A percentile compares a stretch with the other conserved stretches of the same genome.
Conservation (phyloP, 2,113 vertebrate species). For the Tricholaema leucomelas region DNA sequence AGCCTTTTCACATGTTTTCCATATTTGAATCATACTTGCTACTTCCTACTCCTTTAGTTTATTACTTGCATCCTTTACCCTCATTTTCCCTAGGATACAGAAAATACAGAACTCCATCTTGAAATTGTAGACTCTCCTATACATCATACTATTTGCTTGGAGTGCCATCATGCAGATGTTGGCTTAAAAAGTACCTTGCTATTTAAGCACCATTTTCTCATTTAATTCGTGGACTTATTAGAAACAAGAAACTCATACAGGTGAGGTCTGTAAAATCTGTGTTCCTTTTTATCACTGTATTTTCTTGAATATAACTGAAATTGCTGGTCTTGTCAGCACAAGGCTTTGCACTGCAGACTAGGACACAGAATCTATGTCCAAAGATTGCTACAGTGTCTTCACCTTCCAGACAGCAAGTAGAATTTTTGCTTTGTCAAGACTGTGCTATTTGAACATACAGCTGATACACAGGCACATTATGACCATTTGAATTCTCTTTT, state of each 20-base stretch:
- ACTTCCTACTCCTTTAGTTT: no score
- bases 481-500: background rate
- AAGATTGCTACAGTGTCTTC: background rate
- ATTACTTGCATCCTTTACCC: no score
- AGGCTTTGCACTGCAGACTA: background rate
- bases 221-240: background rate
- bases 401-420: background rate
- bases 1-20: no score
- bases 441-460: background rate
- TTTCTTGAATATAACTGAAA: background rate
- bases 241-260: background rate
- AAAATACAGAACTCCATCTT: no score
- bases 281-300: background rate
- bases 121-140: background rate
- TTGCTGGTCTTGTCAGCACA: background rate
- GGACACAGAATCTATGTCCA: background rate
- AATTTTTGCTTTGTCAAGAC: background rate
- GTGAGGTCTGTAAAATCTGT: background rate
- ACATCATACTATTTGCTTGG: background rate
- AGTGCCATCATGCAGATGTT: background rate
- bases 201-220: background rate
- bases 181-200: background rate
- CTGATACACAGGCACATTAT: background rate
- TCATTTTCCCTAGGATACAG: no score
- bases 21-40: no score